Conservation (phyloP, 2,113 vertebrate genomes). For the Diadophis punctatus region DNA sequence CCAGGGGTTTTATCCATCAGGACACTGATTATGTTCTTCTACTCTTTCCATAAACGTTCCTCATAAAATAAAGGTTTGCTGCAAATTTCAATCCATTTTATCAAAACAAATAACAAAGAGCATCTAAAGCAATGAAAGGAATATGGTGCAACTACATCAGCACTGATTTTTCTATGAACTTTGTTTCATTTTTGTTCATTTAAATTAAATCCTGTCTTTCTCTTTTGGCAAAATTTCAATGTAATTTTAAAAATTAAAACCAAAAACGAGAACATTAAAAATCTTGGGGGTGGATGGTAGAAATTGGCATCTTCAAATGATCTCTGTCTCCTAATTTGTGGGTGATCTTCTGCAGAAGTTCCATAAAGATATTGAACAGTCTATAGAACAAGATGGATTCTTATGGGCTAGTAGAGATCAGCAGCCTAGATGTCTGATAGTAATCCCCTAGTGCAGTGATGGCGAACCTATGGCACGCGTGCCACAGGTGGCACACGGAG, state of each 20-base stretch:
- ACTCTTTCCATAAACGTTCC: neutral
- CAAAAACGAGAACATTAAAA: too few relatives aligned
- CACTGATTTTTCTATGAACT: too few relatives aligned
- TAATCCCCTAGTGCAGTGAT: neutral
- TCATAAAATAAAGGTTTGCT: neutral
- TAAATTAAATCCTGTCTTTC: too few relatives aligned
- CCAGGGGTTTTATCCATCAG: too few relatives aligned
- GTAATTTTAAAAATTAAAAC: too few relatives aligned
- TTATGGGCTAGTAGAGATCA: neutral
- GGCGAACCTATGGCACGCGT: too few relatives aligned
- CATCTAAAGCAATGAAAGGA: neutral
- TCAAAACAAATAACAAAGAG: neutral
- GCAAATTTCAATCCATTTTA: neutral
- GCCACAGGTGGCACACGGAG: too few relatives aligned
- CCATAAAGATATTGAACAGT: neutral
- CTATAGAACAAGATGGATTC: neutral
- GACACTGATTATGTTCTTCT: neutral
- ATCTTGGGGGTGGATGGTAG: neutral
- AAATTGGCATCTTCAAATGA: neutral
- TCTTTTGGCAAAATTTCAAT: too few relatives aligned
- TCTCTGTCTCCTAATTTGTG: neutral
- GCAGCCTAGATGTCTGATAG: neutral
- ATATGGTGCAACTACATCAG: too few relatives aligned
- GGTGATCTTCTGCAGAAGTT: neutral
- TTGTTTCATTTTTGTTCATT: too few relatives aligned